Evolutionary conservation across 2,797 vertebrate genomes (phyloP), one percentile per base, ranked within the genome.

Genomic region (Sebastes wilsoni): DNA sequence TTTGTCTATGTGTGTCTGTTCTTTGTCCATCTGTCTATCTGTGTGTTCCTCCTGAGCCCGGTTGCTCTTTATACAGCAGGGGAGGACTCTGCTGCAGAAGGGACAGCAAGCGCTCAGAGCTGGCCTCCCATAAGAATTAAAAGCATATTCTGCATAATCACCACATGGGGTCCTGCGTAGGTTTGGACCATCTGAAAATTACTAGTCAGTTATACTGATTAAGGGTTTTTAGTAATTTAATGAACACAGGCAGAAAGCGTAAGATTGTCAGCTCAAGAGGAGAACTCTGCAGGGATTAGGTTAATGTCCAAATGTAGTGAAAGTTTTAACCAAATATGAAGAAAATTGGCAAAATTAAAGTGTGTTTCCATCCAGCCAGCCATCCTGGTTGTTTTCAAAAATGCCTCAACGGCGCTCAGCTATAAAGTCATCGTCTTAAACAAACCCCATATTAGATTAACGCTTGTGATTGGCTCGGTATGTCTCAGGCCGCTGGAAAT

Each of bases 11-110:
- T 72, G 46, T 70, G 32, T 81, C 32, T 69, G 34, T 64, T 70
- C 28, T 75, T 32, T 58, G 61, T 79, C 71, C 72, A 59, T 85
- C 68, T 81, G 82, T 81, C 61, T 46, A 6, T 84, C 66, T 65
- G 55, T 67, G 38, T 65, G 62, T 66, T 68, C 32, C 79, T 67
- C 14, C 14, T 0, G 65, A 70, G 75, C 32, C 25, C 11, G 9
- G 65, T 70, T 36, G 30, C 65, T 66, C 54, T 66, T 71, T 8
- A 42, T 77, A 32, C 52, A 49, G 62, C 42, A 66, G 18, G 49
- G 10, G 55, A 66, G 14, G 58, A 72, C 34, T 60, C 0, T 32
- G 4, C 59, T 54, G 6, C 42, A 46, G 62, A 75, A 23, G 3
- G 14, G 34, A 80, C 65, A 32, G 8, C 46, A 30, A 14, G 4